These are phyloP conservation scores for Bugulina stolonifera DNA, from an alignment of 2,888 invertebrate genomes.

Conservation along the genomic window DNA sequence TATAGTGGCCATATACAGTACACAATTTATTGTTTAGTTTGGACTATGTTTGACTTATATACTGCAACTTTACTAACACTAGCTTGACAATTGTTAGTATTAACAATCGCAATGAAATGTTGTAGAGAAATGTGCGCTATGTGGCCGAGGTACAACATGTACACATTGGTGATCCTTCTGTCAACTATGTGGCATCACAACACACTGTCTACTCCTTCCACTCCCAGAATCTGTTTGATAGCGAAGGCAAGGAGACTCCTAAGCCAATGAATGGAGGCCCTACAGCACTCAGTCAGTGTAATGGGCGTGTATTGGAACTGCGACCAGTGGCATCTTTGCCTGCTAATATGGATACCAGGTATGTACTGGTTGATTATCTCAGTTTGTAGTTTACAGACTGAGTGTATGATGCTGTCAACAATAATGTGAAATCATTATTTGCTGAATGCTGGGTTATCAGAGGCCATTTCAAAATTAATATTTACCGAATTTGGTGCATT, in stretches of 20 bases:
- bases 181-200: not conserved
- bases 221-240: not conserved
- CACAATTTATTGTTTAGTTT: too few species aligned
- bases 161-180: not conserved
- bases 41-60: too few species aligned
- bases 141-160: constrained; percentile 12
- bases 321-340: constrained; percentile 7
- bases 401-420: too few species aligned
- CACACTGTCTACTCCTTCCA: constrained; percentile 22
- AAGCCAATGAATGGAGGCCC: not conserved
- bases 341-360: constrained; percentile 15
- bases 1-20: too few species aligned
- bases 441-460: too few species aligned
- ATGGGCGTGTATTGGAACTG: constrained; percentile 6
- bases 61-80: too few species aligned
- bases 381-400: not conserved
- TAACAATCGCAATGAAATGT: too few species aligned
- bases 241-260: not conserved
- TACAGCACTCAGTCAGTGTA: constrained; percentile 1
- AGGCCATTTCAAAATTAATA: too few species aligned
- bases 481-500: too few species aligned
- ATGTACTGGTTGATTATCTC: not conserved
- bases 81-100: too few species aligned
- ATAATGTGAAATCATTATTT: too few species aligned
- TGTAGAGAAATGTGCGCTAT: not conserved